phyloP scores from a whole-genome alignment of 2,113 vertebrate genomes.

The Cebus imitator region DNA sequence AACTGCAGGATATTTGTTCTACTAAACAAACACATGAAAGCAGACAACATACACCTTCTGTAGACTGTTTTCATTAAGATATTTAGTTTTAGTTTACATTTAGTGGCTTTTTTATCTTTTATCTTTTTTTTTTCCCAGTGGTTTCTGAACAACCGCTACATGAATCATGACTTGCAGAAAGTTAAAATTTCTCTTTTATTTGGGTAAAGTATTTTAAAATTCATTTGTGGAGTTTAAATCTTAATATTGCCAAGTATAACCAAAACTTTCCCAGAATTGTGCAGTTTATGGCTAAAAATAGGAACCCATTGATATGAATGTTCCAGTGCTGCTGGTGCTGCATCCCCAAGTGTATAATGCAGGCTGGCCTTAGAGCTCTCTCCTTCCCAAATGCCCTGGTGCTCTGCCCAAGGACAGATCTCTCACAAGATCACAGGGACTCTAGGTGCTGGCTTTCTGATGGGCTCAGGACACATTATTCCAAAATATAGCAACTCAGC shows the following conservation, averaged over 20 bases:
- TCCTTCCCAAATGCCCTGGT: background rate
- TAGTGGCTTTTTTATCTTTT: too few species aligned
- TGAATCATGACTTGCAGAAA: conserved; percentile 41
- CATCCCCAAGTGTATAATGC: background rate
- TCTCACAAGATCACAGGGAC: background rate
- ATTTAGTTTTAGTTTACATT: conserved; percentile 7
- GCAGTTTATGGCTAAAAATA: background rate
- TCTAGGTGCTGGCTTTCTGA: background rate
- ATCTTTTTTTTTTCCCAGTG: background rate
- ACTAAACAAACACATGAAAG: background rate
- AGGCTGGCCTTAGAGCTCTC: background rate
- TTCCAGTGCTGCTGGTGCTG: background rate
- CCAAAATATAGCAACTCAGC: background rate
- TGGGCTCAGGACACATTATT: background rate
- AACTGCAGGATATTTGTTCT: background rate
- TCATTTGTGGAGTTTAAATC: conserved; percentile 28
- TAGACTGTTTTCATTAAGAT: background rate
- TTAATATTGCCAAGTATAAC: background rate
- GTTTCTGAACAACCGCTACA: background rate
- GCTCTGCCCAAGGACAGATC: background rate
- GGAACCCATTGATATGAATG: background rate
- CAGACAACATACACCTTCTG: background rate
- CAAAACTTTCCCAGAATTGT: conserved; percentile 48
- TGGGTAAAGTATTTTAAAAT: conserved; percentile 49
- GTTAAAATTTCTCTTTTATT: conserved; percentile 38